These are phyloP conservation scores for Aphrophora alni DNA, from an alignment of 2,888 invertebrate genomes.

Conservation along the genomic window DNA sequence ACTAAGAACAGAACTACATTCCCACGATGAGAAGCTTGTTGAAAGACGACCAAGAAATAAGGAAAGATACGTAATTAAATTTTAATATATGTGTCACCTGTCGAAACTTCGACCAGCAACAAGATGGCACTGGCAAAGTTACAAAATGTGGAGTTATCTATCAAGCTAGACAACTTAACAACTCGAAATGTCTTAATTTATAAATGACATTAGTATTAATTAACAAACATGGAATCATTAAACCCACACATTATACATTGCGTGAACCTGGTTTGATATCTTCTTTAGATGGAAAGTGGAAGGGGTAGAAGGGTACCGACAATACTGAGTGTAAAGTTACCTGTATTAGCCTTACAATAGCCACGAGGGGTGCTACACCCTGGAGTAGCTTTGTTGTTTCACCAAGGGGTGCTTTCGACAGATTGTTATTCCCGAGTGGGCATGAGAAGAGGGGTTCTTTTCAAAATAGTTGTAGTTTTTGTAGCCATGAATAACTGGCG, in stretches of 20 bases:
- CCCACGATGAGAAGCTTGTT: too few relatives aligned
- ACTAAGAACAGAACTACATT: too few relatives aligned
- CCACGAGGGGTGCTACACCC: not conserved
- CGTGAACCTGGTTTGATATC: not conserved
- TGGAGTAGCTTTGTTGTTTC: not conserved
- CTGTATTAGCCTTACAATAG: not conserved
- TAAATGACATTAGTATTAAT: not conserved
- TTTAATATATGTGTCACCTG: not conserved
- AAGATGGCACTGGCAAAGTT: not conserved
- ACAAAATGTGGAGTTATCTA: not conserved
- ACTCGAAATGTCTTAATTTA: not conserved
- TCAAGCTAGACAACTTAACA: not conserved
- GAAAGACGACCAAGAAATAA: not conserved
- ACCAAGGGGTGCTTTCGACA: not conserved
- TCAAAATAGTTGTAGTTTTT: not conserved
- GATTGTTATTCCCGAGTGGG: not conserved
- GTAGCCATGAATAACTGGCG: not conserved
- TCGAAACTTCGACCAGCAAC: not conserved
- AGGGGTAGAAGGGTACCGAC: not conserved
- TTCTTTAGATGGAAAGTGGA: not conserved
- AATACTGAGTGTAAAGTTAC: not conserved
- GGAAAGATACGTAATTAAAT: not conserved
- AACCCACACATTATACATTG: not conserved
- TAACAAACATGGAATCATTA: not conserved
- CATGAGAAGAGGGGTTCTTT: not conserved